Evolutionary conservation across 2,797 vertebrate species (phyloP).

Genomic region (Trematomus bernacchii): DNA sequence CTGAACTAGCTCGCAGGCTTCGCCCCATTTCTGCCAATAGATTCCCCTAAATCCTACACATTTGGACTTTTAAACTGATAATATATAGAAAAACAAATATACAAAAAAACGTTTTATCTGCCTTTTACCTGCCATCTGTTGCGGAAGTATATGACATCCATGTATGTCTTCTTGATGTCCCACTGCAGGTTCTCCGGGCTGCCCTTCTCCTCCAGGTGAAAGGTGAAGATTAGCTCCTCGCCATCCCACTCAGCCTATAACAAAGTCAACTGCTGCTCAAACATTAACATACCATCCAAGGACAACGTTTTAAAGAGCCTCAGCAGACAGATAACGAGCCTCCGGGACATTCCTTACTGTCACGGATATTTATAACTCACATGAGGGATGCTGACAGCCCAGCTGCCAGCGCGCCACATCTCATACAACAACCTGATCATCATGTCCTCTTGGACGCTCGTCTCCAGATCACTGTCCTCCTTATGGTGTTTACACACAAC

Average conservation of each 20-base stretch:
- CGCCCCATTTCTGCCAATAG: too few species aligned
- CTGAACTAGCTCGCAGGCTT: too few species aligned
- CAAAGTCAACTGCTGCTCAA: conserved; percentile 38
- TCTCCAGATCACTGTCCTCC: conserved; percentile 79
- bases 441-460: conserved; percentile 80
- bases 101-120: neutral
- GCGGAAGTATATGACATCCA: conserved; percentile 78
- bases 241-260: conserved; percentile 74
- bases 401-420: conserved; percentile 85
- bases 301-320: conserved; percentile 50
- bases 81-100: too few species aligned
- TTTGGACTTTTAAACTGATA: too few species aligned
- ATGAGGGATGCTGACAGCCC: conserved; percentile 82
- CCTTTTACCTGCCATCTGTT: conserved; percentile 80
- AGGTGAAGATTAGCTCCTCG: conserved; percentile 74
- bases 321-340: conserved; percentile 47
- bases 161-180: conserved; percentile 82
- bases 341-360: conserved; percentile 42
- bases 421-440: conserved; percentile 86
- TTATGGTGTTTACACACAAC: conserved; percentile 51
- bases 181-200: conserved; percentile 85
- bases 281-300: conserved; percentile 53
- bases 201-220: conserved; percentile 83
- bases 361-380: conserved; percentile 76
- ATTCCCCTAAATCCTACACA: too few species aligned